phyloP scores from a whole-genome alignment of 2,113 vertebrate genomes.

The Ptyas mucosa region DNA sequence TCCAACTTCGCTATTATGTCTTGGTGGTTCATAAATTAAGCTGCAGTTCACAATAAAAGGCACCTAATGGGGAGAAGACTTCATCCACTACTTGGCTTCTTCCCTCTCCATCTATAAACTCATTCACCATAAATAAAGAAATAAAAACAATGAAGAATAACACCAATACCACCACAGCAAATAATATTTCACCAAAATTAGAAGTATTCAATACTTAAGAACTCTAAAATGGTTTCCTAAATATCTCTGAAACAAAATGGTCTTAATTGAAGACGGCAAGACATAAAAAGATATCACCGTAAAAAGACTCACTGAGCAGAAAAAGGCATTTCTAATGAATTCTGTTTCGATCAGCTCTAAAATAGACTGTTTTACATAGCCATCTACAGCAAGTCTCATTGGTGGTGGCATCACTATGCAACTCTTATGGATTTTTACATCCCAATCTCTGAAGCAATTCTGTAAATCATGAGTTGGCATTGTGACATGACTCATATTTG shows the following conservation, averaged over 20 bases:
- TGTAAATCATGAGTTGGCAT: not conserved
- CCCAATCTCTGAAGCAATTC: not conserved
- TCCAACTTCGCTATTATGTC: not conserved
- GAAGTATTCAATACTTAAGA: not conserved
- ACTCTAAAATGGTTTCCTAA: not conserved
- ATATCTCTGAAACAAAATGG: not conserved
- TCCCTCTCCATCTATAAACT: not conserved
- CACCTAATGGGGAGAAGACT: not conserved
- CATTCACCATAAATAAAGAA: not conserved
- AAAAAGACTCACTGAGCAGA: not conserved
- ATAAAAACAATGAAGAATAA: not conserved
- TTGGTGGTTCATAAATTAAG: not conserved
- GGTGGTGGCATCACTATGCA: not conserved
- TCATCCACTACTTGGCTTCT: not conserved
- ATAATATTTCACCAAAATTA: not conserved
- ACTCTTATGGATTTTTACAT: not conserved
- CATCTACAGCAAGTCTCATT: not conserved
- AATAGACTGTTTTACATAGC: not conserved
- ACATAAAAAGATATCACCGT: not conserved
- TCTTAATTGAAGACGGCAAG: not conserved
- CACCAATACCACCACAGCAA: not conserved
- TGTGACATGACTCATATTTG: not conserved
- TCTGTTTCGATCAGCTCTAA: not conserved
- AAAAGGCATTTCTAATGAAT: not conserved
- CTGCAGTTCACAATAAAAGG: not conserved